Base-by-base conservation (phyloP, 1,140 invertebrate species). In the Aradophagus sp. region DNA sequence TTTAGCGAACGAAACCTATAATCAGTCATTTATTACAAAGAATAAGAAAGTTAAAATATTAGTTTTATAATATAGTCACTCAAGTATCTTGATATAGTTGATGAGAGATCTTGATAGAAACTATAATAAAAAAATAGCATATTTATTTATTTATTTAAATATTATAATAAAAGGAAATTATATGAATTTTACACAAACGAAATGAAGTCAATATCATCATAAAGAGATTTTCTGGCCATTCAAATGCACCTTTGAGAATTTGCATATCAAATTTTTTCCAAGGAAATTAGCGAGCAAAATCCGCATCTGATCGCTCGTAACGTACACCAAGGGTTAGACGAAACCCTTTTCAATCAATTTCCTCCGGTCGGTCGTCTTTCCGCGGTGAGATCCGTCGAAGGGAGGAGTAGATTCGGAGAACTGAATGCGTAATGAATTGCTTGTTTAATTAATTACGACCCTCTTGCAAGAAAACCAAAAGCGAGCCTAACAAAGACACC, bases 401-500 rank as follows among this genome's bases (percentile, higher is more conserved):
- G 73, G 78, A 74, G 48, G 48, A 45, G 32, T 31, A 47, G 58
- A 68, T 72, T 62, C 67, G 68, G 72, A 80, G 79, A 79, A 81
- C 81, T 80, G 80, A 82, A 83, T 83, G 80, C 79, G 81, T 86
- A 86, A 86, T 85, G 82, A 85, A 86, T 86, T 86, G 82, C 81
- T 85, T 85, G 83, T 86, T 85, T 84, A 86, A 85, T 86, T 85
- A 85, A 86, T 86, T 85, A 85, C 83, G 73, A 80, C 80, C 77
- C 78, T 80, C 75, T 70, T 58, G 67, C 55, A 45, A 68, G 58
- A 62, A 70, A 42, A 71, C 67, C 66, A 61, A 61, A 59, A 53
- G 70, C 61, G 41, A 69, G 32, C 35, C 69, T 69, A 59, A 58
- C 73, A 71, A 78, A 78, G 75, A 76, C 73, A 75, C 74, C 75